These are phyloP conservation scores for Frankliniella intonsa DNA, from an alignment of 2,888 invertebrate genomes.

Conservation along the genomic window DNA sequence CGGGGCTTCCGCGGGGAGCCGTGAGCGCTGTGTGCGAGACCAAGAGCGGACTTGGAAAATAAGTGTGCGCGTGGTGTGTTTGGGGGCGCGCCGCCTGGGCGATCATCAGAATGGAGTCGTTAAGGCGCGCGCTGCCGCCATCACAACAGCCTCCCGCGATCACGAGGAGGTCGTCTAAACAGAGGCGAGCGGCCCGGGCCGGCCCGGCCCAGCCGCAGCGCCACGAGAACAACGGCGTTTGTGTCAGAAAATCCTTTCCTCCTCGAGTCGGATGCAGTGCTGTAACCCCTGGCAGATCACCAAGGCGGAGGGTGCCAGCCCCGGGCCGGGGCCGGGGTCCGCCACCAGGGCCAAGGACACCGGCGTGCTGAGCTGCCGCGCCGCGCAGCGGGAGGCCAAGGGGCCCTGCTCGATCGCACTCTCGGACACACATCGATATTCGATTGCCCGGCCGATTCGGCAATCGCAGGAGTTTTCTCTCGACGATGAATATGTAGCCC, in stretches of 20 bases:
- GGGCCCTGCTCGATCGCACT: too few relatives aligned
- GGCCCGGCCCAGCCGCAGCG: not conserved
- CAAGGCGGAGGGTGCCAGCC: not conserved
- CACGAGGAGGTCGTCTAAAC: not conserved
- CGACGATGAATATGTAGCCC: too few relatives aligned
- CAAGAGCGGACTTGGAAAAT: too few relatives aligned
- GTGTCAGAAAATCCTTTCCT: not conserved
- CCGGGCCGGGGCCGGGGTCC: not conserved
- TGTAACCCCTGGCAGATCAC: not conserved
- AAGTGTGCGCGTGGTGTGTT: too few relatives aligned
- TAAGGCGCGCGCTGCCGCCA: too few relatives aligned
- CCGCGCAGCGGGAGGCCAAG: too few relatives aligned
- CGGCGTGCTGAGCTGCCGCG: not conserved
- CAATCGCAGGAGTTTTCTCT: too few relatives aligned
- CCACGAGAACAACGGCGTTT: not conserved
- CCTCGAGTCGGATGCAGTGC: not conserved
- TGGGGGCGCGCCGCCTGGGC: too few relatives aligned
- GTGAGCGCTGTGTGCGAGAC: too few relatives aligned
- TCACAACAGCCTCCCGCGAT: not conserved
- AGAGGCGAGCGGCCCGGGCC: not conserved
- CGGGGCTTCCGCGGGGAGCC: not conserved
- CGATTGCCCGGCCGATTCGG: too few relatives aligned
- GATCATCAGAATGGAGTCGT: too few relatives aligned
- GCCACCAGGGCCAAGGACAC: not conserved
- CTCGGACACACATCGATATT: too few relatives aligned